A percentile compares a stretch with the other conserved stretches of the same genome.
These are phyloP conservation scores for Festucalex cinctus DNA, from an alignment of 2,113 vertebrate species.

Conservation along the genomic window DNA sequence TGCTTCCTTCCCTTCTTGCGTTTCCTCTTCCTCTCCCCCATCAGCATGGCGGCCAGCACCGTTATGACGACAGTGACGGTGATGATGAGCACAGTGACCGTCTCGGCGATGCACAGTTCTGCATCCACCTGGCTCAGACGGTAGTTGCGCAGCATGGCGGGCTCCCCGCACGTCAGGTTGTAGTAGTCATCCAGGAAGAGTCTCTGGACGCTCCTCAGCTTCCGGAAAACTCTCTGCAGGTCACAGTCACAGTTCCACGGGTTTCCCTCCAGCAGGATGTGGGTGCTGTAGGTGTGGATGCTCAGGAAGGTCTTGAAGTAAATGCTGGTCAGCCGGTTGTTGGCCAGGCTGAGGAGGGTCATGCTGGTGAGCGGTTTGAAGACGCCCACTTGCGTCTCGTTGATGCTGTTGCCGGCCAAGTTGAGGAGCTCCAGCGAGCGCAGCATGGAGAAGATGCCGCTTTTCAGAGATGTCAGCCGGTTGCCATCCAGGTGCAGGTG, in stretches of 20 bases:
- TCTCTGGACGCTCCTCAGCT: constrained; percentile 71
- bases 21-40: constrained; percentile 78
- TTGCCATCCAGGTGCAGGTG: constrained; percentile 73
- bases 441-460: constrained; percentile 75
- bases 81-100: constrained; percentile 79
- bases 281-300: constrained; percentile 74
- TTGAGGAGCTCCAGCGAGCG: constrained; percentile 76
- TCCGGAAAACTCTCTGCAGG: constrained; percentile 77
- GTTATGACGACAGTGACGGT: constrained; percentile 76
- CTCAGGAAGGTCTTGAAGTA: constrained; percentile 75
- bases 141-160: constrained; percentile 50
- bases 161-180: constrained; percentile 69
- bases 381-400: constrained; percentile 44
- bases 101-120: constrained; percentile 77
- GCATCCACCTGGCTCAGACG: constrained; percentile 67
- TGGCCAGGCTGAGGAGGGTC: constrained; percentile 66
- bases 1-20: constrained; percentile 66
- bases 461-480: constrained; percentile 51
- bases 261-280: constrained; percentile 74
- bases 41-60: constrained; percentile 76
- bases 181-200: constrained; percentile 77
- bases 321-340: constrained; percentile 66
- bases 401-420: constrained; percentile 70
- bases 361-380: constrained; percentile 74
- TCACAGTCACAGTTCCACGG: constrained; percentile 82